Base-by-base conservation (phyloP, 2,888 invertebrate genomes). In the Macroteleia sp. region DNA sequence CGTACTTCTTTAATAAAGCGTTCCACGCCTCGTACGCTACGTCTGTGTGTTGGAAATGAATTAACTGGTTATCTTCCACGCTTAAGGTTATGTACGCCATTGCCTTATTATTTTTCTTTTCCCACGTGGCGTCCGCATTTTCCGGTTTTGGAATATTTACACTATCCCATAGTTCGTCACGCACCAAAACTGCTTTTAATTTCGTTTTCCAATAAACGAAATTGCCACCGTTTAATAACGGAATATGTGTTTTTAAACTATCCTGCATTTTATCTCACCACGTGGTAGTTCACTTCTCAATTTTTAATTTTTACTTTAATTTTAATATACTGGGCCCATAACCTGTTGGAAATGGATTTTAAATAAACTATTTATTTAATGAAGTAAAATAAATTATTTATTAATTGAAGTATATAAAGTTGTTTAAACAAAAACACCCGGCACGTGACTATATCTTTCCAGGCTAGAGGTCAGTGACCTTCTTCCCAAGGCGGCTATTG, bases 221-320 rank as follows among this genome's bases (percentile, higher is more conserved):
- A 44, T 83, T 82, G 9, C 62, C 74, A 28, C 66, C 70, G 39
- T 81, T 82, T n/a, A n/a, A n/a, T n/a, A n/a, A n/a, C n/a, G n/a
- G n/a, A n/a, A n/a, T n/a, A n/a, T n/a, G n/a, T n/a, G n/a, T n/a
- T n/a, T n/a, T n/a, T n/a, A n/a, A n/a, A n/a, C 6, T 25, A 5
- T 25, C 25, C 6, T 6, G 25, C 3, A 25, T 25, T 5, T 6
- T 6, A n/a, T 3, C 3, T 25, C 6, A 25, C 4, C 25, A 25
- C 25, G 25, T 25, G 25, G 3, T 25, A n/a, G n/a, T n/a, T n/a
- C n/a, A n/a, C n/a, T n/a, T n/a, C n/a, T n/a, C n/a, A n/a, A n/a
- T n/a, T n/a, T n/a, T n/a, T n/a, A n/a, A n/a, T n/a, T n/a, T n/a
- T n/a, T n/a, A n/a, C n/a, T n/a, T n/a, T n/a, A n/a, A n/a, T n/a